Base-by-base conservation (phyloP, 2,888 invertebrate species). In the Metacarcinus magister region DNA sequence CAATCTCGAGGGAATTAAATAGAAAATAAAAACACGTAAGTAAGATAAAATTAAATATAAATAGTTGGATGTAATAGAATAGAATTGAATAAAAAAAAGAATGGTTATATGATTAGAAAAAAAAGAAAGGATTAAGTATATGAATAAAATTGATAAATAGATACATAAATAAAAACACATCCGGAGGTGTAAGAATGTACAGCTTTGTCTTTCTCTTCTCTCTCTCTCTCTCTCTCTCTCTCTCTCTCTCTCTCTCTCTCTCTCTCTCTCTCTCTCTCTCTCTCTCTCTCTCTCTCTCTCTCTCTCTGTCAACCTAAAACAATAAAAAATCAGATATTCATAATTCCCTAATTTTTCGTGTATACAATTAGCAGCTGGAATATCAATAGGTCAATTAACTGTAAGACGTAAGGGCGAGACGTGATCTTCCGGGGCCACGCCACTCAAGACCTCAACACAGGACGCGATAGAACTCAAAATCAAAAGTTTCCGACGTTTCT, bases 281-380 rank as follows among this genome's bases (percentile, higher is more conserved):
- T 75, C 87, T 19, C 10, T 1, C 87, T 23, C 39, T 16, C 10
- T 39, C 16, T 10, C 75, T 28, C 75, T 44, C 16, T 89, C 23
- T 54, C 48, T 60, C 54, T 16, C 87, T 60, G 46, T 82, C 54
- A 89, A 89, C 93, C 43, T 32, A 93, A 89, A 89, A 95, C 95
- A 95, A 95, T 95, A 87, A 95, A 95, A 93, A 95, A 95, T 95
- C 93, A 93, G 95, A 93, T 95, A 93, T 95, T 93, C 95, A 93
- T 95, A 95, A 95, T 95, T 95, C 95, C 48, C 93, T 90, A 89
- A 93, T 95, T 95, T 95, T 95, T 93, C 95, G 89, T 90, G 90
- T 95, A 95, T 95, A 93, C 95, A 95, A 95, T 95, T 95, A 67
- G 93, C 90, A 95, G 60, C 95, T 46, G 93, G 90, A 93, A 67